These are phyloP conservation scores for Pygoscelis antarcticus DNA, from an alignment of 2,113 vertebrate species.

Conservation along the genomic window DNA sequence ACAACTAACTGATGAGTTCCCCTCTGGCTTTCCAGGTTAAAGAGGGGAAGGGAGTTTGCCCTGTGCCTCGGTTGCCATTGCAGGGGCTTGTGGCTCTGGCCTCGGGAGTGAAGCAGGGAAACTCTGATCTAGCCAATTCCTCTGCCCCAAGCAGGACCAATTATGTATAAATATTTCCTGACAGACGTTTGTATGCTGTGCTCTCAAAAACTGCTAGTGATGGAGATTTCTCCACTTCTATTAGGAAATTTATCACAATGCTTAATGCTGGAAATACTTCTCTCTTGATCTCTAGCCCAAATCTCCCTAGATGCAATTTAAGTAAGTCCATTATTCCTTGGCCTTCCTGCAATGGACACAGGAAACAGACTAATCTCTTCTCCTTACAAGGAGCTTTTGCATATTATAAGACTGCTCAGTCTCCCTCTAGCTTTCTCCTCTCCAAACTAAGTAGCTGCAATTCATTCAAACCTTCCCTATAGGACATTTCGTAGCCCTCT, in stretches of 20 bases:
- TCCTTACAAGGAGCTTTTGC: not conserved
- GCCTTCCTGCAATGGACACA: not conserved
- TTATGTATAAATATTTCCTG: not conserved
- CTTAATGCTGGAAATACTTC: not conserved
- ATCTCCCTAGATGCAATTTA: not conserved
- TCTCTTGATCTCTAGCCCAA: not conserved
- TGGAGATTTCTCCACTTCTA: not conserved
- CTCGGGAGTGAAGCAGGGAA: not conserved
- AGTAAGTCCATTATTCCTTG: not conserved
- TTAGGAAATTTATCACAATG: not conserved
- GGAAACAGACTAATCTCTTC: not conserved
- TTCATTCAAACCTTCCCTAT: not conserved
- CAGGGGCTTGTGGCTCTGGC: not conserved
- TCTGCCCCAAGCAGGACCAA: not conserved
- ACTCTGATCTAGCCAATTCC: not conserved
- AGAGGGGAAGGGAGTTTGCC: not conserved
- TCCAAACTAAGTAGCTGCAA: not conserved
- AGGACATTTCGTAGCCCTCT: not conserved
- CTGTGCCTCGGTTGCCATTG: not conserved
- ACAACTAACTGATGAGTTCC: not conserved
- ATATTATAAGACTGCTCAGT: not conserved
- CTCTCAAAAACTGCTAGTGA: not conserved
- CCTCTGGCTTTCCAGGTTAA: not conserved
- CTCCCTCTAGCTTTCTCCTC: too few species aligned
- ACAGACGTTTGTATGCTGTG: not conserved